These are phyloP conservation scores for Odocoileus virginianus DNA, from an alignment of 2,113 vertebrate genomes.

Conservation along the genomic window DNA sequence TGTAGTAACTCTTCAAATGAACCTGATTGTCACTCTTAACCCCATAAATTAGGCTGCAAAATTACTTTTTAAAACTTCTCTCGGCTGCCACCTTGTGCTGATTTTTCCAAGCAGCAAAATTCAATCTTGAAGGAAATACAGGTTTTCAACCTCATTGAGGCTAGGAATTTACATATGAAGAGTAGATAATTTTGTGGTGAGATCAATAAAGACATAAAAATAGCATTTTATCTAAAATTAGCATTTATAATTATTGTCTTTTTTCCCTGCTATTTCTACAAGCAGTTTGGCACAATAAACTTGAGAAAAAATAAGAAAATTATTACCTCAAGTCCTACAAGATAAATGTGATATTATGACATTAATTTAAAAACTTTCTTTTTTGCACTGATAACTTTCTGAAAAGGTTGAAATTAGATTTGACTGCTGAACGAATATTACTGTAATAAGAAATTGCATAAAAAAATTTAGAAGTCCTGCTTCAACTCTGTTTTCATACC, in stretches of 20 bases:
- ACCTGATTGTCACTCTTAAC: not conserved
- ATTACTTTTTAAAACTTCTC: conserved; percentile 70
- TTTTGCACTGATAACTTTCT: not conserved
- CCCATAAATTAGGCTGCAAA: not conserved
- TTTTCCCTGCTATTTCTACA: not conserved
- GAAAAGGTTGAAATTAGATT: not conserved
- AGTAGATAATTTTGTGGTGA: not conserved
- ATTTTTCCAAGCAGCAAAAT: conserved; percentile 34
- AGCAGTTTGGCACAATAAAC: not conserved
- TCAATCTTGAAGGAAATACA: not conserved
- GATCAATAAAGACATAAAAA: not conserved
- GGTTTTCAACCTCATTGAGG: not conserved
- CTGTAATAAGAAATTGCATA: not conserved
- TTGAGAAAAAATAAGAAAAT: not conserved
- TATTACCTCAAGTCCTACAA: not conserved
- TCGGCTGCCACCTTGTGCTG: conserved; percentile 81
- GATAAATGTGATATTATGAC: not conserved
- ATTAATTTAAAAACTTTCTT: not conserved
- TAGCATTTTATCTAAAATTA: not conserved
- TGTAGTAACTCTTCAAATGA: conserved; percentile 30
- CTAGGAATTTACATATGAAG: not conserved
- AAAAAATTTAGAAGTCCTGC: not conserved
- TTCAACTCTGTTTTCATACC: not conserved
- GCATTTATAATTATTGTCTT: not conserved
- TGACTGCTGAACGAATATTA: not conserved